Percentiles rank a stretch among this genome's conserved stretches.
Conservation (phyloP, 2,113 vertebrate species). For the Speoplatyrhinus poulsoni region DNA sequence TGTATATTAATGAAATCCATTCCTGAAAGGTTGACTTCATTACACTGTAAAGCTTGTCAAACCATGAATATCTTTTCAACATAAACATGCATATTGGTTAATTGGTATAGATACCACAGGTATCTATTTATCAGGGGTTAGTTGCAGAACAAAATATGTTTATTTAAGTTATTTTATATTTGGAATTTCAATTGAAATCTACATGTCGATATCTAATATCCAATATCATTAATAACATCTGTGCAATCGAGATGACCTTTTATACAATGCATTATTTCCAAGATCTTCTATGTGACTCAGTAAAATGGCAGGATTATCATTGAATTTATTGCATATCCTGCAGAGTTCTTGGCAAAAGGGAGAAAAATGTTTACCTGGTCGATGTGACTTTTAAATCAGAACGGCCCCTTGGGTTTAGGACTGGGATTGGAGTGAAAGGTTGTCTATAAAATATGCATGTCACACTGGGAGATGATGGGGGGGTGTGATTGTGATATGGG, state of each 20-base stretch:
- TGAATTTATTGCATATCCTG: conserved; percentile 26
- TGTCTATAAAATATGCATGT: conserved; percentile 77
- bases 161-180: background rate
- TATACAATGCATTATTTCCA: background rate
- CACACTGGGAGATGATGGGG: conserved; percentile 35
- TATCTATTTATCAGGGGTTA: too few species aligned
- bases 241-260: background rate
- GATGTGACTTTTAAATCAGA: conserved; percentile 66
- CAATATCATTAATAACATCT: background rate
- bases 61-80: too few species aligned
- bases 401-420: conserved; percentile 52
- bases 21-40: too few species aligned
- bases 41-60: too few species aligned
- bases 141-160: background rate
- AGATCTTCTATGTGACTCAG: conserved; percentile 11
- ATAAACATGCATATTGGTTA: too few species aligned
- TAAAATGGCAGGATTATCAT: conserved; percentile 25
- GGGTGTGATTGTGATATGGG: conserved; percentile 13
- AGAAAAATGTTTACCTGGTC: conserved; percentile 41
- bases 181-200: conserved; percentile 2
- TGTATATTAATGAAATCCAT: too few species aligned
- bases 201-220: conserved; percentile 10
- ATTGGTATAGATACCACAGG: too few species aligned
- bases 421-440: conserved; percentile 71
- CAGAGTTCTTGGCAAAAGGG: conserved; percentile 19